Percentiles rank a stretch among this genome's conserved stretches.
Evolutionary conservation across 1,140 invertebrate genomes (phyloP).

Genomic region (Penaeus chinensis): DNA sequence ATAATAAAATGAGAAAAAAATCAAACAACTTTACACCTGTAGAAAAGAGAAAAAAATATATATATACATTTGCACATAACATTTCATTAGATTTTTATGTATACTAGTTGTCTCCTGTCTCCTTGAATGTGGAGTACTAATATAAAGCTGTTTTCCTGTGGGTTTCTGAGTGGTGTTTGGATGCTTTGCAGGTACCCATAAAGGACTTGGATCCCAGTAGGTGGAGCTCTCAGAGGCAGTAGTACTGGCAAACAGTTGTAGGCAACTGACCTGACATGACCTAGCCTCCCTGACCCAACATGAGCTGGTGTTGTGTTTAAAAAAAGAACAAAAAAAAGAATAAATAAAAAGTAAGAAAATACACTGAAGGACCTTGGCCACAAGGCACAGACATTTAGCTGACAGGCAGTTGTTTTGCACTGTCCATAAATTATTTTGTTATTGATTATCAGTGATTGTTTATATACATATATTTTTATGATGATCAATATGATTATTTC

Average conservation of each 20-base stretch:
- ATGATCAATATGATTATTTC: too few relatives aligned
- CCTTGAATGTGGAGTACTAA: constrained; percentile 58
- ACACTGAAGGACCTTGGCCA: too few relatives aligned
- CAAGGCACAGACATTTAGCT: too few relatives aligned
- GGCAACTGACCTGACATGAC: constrained; percentile 60
- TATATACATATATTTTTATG: too few relatives aligned
- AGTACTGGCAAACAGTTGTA: constrained; percentile 58
- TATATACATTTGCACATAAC: constrained; percentile 7
- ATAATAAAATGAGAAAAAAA: neutral
- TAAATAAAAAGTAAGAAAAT: too few relatives aligned
- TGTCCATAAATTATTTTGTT: too few relatives aligned
- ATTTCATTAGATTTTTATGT: constrained; percentile 28
- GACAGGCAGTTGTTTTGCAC: too few relatives aligned
- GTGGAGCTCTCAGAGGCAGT: constrained; percentile 61
- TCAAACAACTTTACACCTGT: neutral
- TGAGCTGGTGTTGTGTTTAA: constrained; percentile 50
- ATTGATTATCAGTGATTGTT: too few relatives aligned
- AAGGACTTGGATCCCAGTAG: constrained; percentile 61
- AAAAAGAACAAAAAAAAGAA: too few relatives aligned
- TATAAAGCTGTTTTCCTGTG: constrained; percentile 53
- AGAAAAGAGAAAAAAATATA: neutral
- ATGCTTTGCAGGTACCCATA: constrained; percentile 62
- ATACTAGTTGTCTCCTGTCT: constrained; percentile 31
- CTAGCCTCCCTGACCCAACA: constrained; percentile 56
- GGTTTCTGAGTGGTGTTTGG: constrained; percentile 59